Evolutionary conservation across 2,113 vertebrate genomes (phyloP), one percentile per base, ranked within the genome.

Genomic region (Rhadina sibilatrix): DNA sequence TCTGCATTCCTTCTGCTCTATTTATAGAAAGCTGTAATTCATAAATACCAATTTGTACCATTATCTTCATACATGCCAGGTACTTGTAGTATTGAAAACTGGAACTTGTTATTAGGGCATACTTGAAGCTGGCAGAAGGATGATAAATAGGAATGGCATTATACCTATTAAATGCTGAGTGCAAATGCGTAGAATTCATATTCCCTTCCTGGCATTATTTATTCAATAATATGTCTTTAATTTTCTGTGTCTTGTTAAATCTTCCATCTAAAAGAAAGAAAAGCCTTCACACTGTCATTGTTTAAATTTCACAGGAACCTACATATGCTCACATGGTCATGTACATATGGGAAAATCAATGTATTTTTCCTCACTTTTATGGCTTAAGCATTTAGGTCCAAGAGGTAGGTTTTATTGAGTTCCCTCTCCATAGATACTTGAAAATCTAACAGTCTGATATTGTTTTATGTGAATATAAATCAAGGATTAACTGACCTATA

Each of bases 241-340:
- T 71, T 47, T 68, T 44, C 47, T 72, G 11, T 15, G 12, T 38
- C 65, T 79, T 85, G 35, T 24, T 94, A 38, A 84, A 78, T 9
- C 28, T 69, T 77, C n/a, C 35, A 6, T 33, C 53, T 60, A 66
- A 65, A 71, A 57, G 38, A 27, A 69, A 52, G 12, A 2, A 3
- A 81, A 53, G 15, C 33, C 27, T 54, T 75, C 12, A 33, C 27
- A 11, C 38, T 59, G 23, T 50, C 33, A 12, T 33, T 52, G 10
- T n/a, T 77, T 80, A 54, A 72, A 38, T 66, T 37, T 65, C 74
- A 90, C 15, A 46, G 64, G 18, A 94, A n/a, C 19, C 14, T 35
- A 56, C 17, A 40, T 0, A 0, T n/a, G 60, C 12, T 89, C 23
- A 38, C 7, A 33, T 6, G 5, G 15, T 25, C 0, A 0, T 11